Base-by-base conservation (phyloP, 2,113 vertebrate genomes). In the Ageneiosus marmoratus region DNA sequence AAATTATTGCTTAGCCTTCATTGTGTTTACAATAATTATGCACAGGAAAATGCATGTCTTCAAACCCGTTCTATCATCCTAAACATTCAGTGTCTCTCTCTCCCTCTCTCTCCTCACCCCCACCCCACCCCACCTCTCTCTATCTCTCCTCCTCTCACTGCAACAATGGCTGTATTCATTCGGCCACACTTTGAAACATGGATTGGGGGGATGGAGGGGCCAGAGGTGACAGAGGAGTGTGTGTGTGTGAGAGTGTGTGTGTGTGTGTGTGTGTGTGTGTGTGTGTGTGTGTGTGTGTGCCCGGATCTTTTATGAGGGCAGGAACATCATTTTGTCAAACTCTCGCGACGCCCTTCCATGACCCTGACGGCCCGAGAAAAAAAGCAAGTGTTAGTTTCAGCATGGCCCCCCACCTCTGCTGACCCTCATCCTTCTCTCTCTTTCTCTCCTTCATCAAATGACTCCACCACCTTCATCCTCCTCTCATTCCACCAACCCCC, bases 91-190 rank as follows among this genome's bases (percentile, higher is more conserved):
- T 58, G 80, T 51, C 58, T 37, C 73, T 77, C 60, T 58, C 65
- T 77, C n/a, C 50, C 48, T 53, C 8, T 16, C 29, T 16, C 29
- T 55, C 69, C 65, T 51, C 41, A 22, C 62, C 73, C 32, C 51
- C 83, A 32, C 69, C 32, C 86, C 44, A 58, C 85, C 73, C 55
- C 37, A 16, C 41, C 56, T 69, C 79, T 27, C 16, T 48, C 80
- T 34, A 48, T 69, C 73, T 69, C 89, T 87, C 88, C 87, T 86
- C 88, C 89, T 90, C 88, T 80, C 74, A 83, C 76, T 15, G 88
- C 85, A 89, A 95, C 94, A 94, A 94, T 93, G 89, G 90, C 76
- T 82, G 85, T 88, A 93, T 95, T 95, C 93, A 94, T 93, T 87
- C 89, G 90, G 90, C 90, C 93, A 91, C 91, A 90, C 91, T 93